Evolutionary conservation across 2,797 vertebrate genomes (phyloP).

Genomic region (Sebastes hubbsi): DNA sequence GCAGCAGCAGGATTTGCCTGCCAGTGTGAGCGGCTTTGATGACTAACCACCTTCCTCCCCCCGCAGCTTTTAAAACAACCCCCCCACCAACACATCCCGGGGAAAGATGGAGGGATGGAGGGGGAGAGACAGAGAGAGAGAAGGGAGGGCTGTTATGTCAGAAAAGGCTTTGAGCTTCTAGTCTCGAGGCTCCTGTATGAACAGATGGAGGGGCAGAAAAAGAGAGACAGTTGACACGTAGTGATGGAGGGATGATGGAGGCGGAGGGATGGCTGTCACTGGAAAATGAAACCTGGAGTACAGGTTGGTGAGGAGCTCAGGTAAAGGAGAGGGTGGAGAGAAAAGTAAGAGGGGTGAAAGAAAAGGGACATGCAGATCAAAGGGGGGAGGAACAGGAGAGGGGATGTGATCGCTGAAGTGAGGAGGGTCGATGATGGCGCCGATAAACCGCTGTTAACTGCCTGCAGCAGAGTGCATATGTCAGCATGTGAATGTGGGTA

Average conservation of each 20-base stretch:
- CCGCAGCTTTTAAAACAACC: conserved; percentile 16
- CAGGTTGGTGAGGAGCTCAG: background rate
- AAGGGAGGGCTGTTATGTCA: conserved; percentile 62
- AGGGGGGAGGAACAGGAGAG: background rate
- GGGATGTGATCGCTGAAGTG: conserved; percentile 29
- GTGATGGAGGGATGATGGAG: conserved; percentile 7
- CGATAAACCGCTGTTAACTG: conserved; percentile 38
- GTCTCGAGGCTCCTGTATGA: conserved; percentile 38
- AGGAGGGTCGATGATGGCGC: conserved; percentile 34
- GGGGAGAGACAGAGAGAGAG: background rate
- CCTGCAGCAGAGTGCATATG: conserved; percentile 34
- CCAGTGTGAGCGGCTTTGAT: conserved; percentile 44
- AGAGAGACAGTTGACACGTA: conserved; percentile 21
- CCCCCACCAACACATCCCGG: background rate
- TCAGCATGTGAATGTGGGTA: conserved; percentile 22
- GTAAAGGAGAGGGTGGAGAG: background rate
- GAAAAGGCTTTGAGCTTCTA: conserved; percentile 42
- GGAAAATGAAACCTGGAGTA: background rate
- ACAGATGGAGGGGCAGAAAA: conserved; percentile 47
- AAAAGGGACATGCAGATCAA: background rate
- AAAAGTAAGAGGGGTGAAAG: background rate
- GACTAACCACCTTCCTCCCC: conserved; percentile 54
- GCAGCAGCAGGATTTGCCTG: conserved; percentile 64
- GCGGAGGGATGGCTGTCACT: background rate
- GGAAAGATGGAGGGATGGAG: conserved; percentile 23